These are phyloP conservation scores for Eremobia ochroleuca DNA, from an alignment of 2,888 invertebrate genomes.

Conservation along the genomic window DNA sequence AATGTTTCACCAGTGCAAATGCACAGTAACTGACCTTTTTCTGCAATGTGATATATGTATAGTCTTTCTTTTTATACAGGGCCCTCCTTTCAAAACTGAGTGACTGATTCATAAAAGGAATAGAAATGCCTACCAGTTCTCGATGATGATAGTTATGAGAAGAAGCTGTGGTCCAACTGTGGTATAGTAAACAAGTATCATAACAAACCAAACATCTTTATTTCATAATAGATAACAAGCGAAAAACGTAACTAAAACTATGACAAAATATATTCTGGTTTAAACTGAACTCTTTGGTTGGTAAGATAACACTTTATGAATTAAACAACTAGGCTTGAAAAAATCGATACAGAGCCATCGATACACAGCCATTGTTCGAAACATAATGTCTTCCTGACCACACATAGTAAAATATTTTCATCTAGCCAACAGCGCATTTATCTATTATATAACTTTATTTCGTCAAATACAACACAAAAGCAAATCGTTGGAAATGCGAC, in stretches of 20 bases:
- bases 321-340: constrained; percentile 1
- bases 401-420: not conserved
- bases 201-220: constrained; percentile 9
- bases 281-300: not conserved
- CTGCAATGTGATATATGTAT: not conserved
- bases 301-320: constrained; percentile 8
- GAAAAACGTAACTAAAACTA: constrained; percentile 4
- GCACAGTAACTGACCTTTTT: not conserved
- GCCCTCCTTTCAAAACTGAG: not conserved
- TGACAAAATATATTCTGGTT: constrained; percentile 13
- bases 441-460: constrained; percentile 65
- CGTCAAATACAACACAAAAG: constrained; percentile 55
- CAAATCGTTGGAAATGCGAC: constrained; percentile 48
- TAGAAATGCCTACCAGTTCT: not conserved
- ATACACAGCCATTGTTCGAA: not conserved
- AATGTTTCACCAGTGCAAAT: not conserved
- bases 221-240: not conserved
- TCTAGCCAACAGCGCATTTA: constrained; percentile 22
- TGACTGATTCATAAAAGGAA: not conserved
- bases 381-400: constrained; percentile 4
- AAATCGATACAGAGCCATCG: not conserved
- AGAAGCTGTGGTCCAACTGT: constrained; percentile 5
- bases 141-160: constrained; percentile 6
- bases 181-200: not conserved
- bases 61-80: not conserved